Percentiles rank a stretch among this genome's conserved stretches.
Conservation (phyloP, 64 coral and sea anemone genomes). For the Montipora sp. region DNA sequence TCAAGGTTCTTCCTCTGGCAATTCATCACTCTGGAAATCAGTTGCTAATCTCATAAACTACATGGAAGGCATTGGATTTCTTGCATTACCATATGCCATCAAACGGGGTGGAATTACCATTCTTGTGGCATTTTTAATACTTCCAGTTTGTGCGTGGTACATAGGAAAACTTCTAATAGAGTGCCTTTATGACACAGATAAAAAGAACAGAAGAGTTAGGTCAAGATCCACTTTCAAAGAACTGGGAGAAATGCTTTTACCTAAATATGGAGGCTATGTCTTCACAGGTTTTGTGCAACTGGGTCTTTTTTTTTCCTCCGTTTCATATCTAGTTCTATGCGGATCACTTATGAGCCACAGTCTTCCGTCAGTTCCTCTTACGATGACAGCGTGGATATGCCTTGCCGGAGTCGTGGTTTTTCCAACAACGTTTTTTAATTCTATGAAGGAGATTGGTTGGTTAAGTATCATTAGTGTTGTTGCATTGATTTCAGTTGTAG, state of each 20-base stretch:
- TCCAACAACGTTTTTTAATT: neutral
- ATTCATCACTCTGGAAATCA: neutral
- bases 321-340: neutral
- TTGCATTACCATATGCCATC: constrained; percentile 44
- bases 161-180: constrained; percentile 10
- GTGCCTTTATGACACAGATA: neutral
- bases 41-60: constrained; percentile 12
- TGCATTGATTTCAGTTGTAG: neutral
- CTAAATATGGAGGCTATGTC: neutral
- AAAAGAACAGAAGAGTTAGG: neutral
- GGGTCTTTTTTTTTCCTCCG: neutral
- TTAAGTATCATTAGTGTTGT: neutral
- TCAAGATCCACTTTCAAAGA: constrained; percentile 1
- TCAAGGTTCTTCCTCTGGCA: neutral
- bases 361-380: neutral
- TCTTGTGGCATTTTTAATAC: neutral
- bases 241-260: neutral
- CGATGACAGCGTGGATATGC: neutral
- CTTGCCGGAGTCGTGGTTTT: neutral
- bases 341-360: neutral
- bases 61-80: constrained; percentile 48
- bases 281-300: neutral
- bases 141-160: neutral
- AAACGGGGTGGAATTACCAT: constrained; percentile 19
- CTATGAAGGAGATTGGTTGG: neutral